These are phyloP conservation scores for Microhierax caerulescens DNA, from an alignment of 2,797 vertebrate genomes.

Conservation along the genomic window DNA sequence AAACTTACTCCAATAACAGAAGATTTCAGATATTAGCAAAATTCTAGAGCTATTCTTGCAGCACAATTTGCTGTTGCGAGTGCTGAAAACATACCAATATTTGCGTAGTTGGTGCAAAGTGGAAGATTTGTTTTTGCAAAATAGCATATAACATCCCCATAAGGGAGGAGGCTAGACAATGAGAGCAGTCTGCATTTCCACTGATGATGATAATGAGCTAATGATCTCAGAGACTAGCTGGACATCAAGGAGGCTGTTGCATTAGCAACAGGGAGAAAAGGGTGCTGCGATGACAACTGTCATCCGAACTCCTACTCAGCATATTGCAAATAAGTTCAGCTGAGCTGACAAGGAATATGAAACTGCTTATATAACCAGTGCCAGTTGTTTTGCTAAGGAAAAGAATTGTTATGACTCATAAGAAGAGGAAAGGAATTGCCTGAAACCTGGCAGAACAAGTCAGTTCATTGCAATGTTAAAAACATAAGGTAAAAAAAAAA, in stretches of 20 bases:
- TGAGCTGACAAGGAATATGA: not conserved
- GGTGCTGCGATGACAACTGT: not conserved
- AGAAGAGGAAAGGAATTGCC: not conserved
- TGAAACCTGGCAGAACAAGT: not conserved
- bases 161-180: not conserved
- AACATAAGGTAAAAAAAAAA: not conserved
- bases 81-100: not conserved
- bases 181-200: not conserved
- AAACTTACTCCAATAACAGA: not conserved
- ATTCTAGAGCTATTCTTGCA: not conserved
- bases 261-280: not conserved
- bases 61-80: not conserved
- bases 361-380: not conserved
- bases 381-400: not conserved
- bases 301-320: not conserved
- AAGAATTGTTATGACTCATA: not conserved
- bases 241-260: not conserved
- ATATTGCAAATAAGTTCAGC: not conserved
- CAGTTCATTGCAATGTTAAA: not conserved
- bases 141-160: accelerated
- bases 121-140: not conserved
- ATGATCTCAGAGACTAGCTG: not conserved
- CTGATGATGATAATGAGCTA: not conserved
- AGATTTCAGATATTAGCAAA: not conserved
- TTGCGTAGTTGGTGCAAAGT: not conserved